Conservation (phyloP, 2,797 vertebrate species). For the Pipistrellus nathusii region DNA sequence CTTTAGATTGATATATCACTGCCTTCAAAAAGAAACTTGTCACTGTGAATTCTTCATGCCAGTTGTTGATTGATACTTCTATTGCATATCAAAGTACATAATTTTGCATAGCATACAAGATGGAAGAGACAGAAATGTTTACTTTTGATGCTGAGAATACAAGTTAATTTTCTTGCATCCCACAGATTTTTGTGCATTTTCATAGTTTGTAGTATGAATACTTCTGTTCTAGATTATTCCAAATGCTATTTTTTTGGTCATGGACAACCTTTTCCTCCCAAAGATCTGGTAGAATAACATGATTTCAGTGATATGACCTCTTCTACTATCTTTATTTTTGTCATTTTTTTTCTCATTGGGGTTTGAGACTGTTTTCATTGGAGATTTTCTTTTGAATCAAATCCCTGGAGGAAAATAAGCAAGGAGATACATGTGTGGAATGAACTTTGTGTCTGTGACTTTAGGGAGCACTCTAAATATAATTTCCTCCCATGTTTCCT, state of each 20-base stretch:
- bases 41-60: background rate
- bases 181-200: background rate
- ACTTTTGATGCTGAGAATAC: background rate
- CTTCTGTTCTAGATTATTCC: background rate
- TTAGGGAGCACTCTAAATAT: background rate
- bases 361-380: background rate
- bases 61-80: background rate
- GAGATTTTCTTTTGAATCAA: background rate
- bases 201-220: background rate
- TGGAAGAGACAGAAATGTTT: background rate
- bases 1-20: background rate
- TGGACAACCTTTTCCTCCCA: background rate
- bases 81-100: background rate
- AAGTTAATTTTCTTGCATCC: background rate
- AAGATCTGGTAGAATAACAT: background rate
- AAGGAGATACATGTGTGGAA: background rate
- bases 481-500: background rate
- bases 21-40: background rate
- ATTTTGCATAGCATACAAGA: background rate
- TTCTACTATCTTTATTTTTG: background rate
- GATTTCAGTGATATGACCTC: background rate
- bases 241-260: background rate
- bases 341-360: background rate
- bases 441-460: background rate
- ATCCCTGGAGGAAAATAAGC: background rate